Evolutionary conservation across 1,140 invertebrate genomes (phyloP).

Genomic region (Calephelis nemesis): DNA sequence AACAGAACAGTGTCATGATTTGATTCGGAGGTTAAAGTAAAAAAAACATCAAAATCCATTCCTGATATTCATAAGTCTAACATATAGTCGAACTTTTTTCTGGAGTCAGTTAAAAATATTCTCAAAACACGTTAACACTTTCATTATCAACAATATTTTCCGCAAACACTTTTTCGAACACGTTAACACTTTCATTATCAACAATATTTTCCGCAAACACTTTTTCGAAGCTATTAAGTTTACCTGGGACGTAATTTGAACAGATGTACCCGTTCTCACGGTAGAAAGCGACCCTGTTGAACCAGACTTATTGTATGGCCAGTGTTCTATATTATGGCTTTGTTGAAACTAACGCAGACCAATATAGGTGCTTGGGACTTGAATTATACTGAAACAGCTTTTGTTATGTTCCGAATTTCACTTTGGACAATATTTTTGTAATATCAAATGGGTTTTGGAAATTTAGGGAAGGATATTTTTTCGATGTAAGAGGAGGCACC

Average conservation of each 20-base stretch:
- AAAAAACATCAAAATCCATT: too few species aligned
- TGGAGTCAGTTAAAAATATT: too few species aligned
- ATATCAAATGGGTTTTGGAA: background rate
- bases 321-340: conserved; percentile 36
- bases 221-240: conserved; percentile 44
- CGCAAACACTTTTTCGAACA: conserved; percentile 47
- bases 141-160: too few species aligned
- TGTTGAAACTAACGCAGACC: conserved; percentile 32
- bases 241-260: conserved; percentile 48
- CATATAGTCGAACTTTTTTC: too few species aligned
- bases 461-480: background rate
- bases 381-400: conserved; percentile 11
- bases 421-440: conserved; percentile 3
- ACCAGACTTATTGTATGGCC: conserved; percentile 35
- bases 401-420: conserved; percentile 4
- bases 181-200: too few species aligned
- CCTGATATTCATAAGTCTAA: too few species aligned
- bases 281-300: conserved; percentile 39
- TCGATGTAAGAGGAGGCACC: background rate
- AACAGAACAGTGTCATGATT: too few species aligned
- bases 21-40: too few species aligned
- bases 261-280: conserved; percentile 63
- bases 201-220: conserved; percentile 35
- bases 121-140: too few species aligned
- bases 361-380: conserved; percentile 19